Conservation (phyloP, 2,888 invertebrate species). For the Timema podura region DNA sequence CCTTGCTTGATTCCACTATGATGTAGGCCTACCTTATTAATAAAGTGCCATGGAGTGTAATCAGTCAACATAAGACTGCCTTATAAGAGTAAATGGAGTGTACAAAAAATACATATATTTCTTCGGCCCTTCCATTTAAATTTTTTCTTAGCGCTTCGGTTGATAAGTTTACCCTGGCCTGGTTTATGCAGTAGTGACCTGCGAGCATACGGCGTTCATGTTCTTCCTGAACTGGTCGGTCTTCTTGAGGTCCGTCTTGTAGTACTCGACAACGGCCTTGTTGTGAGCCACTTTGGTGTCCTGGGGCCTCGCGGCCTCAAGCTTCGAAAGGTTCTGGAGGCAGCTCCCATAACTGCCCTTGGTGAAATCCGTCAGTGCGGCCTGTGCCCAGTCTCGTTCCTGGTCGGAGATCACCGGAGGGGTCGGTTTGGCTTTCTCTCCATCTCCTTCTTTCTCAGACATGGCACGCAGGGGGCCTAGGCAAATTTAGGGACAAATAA, state of each 20-base stretch:
- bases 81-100: no score
- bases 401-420: slow-evolving; percentile 45
- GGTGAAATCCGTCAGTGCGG: slow-evolving; percentile 59
- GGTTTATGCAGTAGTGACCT: slow-evolving; percentile 38
- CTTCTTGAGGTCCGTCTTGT: slow-evolving; percentile 66
- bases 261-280: slow-evolving; percentile 78
- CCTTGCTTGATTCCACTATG: no score
- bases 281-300: slow-evolving; percentile 79
- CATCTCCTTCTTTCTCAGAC: slow-evolving; percentile 29
- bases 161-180: no score
- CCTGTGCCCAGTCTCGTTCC: slow-evolving; percentile 56
- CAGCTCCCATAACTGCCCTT: slow-evolving; percentile 44
- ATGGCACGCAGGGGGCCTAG: neutral
- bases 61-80: no score
- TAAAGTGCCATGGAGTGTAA: no score
- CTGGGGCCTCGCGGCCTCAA: slow-evolving; percentile 57
- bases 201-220: slow-evolving; percentile 57
- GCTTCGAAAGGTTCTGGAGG: slow-evolving; percentile 53
- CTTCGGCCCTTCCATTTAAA: no score
- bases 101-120: no score
- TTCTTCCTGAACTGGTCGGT: slow-evolving; percentile 67
- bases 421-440: slow-evolving; percentile 24
- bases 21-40: no score
- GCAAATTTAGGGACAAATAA: no score
- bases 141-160: no score